A percentile compares a stretch with the other conserved stretches of the same genome.
phyloP scores from a whole-genome alignment of 1,140 invertebrate genomes.

The Popillia japonica region DNA sequence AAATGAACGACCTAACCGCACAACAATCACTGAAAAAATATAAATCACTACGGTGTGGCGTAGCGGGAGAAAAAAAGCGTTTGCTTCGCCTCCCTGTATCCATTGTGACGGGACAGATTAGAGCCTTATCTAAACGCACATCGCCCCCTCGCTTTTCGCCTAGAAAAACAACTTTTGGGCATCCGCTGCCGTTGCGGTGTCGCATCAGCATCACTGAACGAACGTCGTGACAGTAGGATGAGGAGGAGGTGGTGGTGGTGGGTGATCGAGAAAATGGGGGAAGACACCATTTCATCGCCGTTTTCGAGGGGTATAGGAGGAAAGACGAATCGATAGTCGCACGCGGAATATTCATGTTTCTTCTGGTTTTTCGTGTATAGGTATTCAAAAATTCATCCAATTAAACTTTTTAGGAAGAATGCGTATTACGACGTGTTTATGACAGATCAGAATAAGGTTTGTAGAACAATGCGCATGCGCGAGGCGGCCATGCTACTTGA shows the following conservation, averaged over 20 bases:
- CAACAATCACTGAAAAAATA: slow-evolving; percentile 1
- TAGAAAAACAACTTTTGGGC: slow-evolving; percentile 14
- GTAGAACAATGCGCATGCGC: no score
- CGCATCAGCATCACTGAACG: not conserved
- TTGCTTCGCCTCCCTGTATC: not conserved
- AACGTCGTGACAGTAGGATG: not conserved
- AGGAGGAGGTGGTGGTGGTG: not conserved
- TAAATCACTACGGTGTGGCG: not conserved
- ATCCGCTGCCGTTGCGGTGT: not conserved
- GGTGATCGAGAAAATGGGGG: not conserved
- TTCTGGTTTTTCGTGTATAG: no score
- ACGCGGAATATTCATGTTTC: no score
- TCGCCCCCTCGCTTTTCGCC: slow-evolving; percentile 7
- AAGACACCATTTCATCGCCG: no score
- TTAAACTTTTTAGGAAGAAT: no score
- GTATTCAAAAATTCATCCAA: no score
- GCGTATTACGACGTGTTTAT: no score
- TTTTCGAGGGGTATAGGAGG: no score
- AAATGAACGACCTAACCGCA: not conserved
- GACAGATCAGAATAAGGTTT: no score
- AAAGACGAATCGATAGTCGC: no score
- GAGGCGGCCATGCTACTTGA: no score
- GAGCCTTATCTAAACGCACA: not conserved
- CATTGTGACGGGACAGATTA: slow-evolving; percentile 9
- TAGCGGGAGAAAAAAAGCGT: not conserved